Conservation (phyloP, 1,140 invertebrate species). For the Drosophila eugracilis region DNA sequence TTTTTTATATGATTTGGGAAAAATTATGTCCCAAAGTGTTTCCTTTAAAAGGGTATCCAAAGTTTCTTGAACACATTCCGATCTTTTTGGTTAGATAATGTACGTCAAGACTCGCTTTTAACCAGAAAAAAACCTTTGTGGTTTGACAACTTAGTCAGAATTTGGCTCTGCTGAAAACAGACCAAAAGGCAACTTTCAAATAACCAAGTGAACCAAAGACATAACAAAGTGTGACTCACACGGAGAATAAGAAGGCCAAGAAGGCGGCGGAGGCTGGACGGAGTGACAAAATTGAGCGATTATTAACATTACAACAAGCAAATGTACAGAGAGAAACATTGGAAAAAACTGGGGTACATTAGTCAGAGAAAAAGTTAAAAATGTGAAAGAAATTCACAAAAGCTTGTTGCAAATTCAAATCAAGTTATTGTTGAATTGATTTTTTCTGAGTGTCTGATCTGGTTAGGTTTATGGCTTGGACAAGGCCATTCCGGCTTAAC, state of each 20-base stretch:
- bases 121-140: slow-evolving; percentile 25
- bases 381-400: neutral
- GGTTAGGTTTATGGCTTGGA: slow-evolving; percentile 28
- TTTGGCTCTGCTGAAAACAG: slow-evolving; percentile 12
- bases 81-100: slow-evolving; percentile 49
- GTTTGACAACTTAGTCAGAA: slow-evolving; percentile 49
- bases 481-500: slow-evolving; percentile 37
- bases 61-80: slow-evolving; percentile 13
- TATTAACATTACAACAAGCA: slow-evolving; percentile 5
- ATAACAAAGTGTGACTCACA: slow-evolving; percentile 27
- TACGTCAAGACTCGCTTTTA: slow-evolving; percentile 40
- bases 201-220: slow-evolving; percentile 27
- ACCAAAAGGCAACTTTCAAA: slow-evolving; percentile 64
- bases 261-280: slow-evolving; percentile 24
- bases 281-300: slow-evolving; percentile 26
- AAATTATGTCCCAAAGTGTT: neutral
- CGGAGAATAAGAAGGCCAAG: slow-evolving; percentile 24
- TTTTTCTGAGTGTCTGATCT: slow-evolving; percentile 20
- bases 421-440: neutral
- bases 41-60: slow-evolving; percentile 1
- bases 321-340: neutral
- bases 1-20: neutral
- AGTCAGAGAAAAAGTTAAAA: neutral
- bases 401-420: neutral
- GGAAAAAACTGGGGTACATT: too few relatives aligned